Conservation (phyloP, 2,797 vertebrate species). For the Gallirallus australis region DNA sequence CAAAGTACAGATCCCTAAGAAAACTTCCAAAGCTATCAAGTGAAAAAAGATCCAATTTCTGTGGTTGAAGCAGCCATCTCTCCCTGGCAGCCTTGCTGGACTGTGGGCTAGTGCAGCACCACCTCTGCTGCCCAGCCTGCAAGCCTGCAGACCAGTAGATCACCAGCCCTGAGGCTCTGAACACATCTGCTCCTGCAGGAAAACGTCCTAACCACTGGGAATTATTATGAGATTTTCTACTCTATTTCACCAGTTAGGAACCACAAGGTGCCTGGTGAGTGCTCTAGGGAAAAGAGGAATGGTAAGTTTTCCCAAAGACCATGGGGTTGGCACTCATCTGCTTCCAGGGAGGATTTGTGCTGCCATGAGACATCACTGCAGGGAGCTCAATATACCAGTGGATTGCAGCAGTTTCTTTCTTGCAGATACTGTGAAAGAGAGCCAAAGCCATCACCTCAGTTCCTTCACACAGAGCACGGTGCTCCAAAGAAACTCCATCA, state of each 20-base stretch:
- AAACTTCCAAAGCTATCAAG: not conserved
- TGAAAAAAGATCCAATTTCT: not conserved
- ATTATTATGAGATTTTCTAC: not conserved
- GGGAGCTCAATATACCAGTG: not conserved
- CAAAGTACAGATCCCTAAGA: not conserved
- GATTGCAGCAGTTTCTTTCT: slow-evolving; percentile 9
- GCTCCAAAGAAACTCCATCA: not conserved
- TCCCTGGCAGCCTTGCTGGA: not conserved
- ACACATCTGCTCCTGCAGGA: not conserved
- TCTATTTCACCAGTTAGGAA: not conserved
- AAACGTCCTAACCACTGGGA: not conserved
- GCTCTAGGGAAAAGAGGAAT: not conserved
- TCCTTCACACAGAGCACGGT: not conserved
- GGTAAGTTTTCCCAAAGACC: not conserved
- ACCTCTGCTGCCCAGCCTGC: not conserved
- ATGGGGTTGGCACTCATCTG: not conserved
- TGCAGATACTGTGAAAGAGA: not conserved
- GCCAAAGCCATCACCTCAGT: slow-evolving; percentile 14
- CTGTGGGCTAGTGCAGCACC: not conserved
- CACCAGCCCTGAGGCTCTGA: not conserved
- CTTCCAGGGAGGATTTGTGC: not conserved
- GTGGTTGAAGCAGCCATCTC: not conserved
- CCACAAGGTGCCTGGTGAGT: not conserved
- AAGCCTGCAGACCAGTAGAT: accelerated
- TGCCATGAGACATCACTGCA: not conserved